Base-by-base conservation (phyloP, 2,797 vertebrate species). In the Sparidentex hasta region DNA sequence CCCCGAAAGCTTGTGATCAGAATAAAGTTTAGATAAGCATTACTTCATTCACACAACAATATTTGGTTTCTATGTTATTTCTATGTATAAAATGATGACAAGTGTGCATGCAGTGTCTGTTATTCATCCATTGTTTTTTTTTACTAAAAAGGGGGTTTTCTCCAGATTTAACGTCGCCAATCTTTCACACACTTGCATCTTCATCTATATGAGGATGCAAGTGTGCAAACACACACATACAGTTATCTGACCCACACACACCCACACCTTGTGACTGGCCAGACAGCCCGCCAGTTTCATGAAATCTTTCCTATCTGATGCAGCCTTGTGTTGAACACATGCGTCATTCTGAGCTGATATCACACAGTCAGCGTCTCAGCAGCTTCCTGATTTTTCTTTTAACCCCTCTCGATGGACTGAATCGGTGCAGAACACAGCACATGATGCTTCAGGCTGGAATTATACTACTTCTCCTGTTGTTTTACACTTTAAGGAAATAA, bases 281-380 rank as follows among this genome's bases (percentile, higher is more conserved):
- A 94, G 94, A 95, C 94, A 67, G 86, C 86, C 90, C 84, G 90
- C 83, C 92, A 85, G 92, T 93, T 92, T 93, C 93, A 94, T 90
- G 81, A 93, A 94, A 90, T 95, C 86, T 95, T 95, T 95, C 94
- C 94, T 92, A 95, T 95, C 90, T 92, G 93, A 94, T 94, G 90
- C 84, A 81, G 93, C 88, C 87, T 89, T 83, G 76, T 86, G 86
- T 81, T 75, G 48, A 91, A 92, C 87, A 86, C 93, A 91, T 95
- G 95, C 93, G 94, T 96, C 95, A 95, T 75, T 88, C 85, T 65
- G 83, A 90, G 89, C 87, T 93, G 92, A 93, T 95, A 94, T 94
- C 93, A 94, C 94, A 80, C 80, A 83, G 90, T 93, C 94, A 93
- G 93, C 92, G 94, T 95, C 95, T 95, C 93, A 90, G 86, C 82